phyloP scores from a whole-genome alignment of 2,888 invertebrate species.

The Zele albiditarsus region DNA sequence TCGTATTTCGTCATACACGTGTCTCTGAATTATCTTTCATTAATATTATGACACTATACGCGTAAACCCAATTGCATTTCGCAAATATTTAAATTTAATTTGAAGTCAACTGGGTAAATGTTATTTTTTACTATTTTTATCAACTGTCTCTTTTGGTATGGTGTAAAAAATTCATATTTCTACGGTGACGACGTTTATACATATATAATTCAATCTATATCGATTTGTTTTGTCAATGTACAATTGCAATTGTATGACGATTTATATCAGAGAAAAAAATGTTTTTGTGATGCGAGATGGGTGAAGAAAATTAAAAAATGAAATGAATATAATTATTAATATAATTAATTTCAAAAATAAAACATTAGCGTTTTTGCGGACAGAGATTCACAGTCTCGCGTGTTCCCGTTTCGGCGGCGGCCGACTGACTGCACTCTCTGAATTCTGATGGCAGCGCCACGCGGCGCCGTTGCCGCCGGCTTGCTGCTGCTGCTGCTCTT shows the following conservation, averaged over 20 bases:
- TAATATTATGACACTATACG: background rate
- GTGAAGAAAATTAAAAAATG: background rate
- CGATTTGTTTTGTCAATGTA: no score
- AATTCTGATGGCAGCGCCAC: conserved; percentile 63
- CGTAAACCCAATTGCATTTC: no score
- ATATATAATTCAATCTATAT: background rate
- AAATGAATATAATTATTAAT: background rate
- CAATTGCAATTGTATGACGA: no score
- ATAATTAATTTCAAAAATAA: background rate
- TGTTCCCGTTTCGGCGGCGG: conserved; percentile 61
- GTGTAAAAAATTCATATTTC: background rate
- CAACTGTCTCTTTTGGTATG: no score
- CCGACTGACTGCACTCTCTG: conserved; percentile 51
- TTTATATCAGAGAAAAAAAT: no score
- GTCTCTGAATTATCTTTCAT: background rate
- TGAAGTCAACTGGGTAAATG: background rate
- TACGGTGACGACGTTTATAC: background rate
- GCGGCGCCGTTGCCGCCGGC: conserved; percentile 49
- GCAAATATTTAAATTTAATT: no score
- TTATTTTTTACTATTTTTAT: background rate
- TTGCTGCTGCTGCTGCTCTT: conserved; percentile 24
- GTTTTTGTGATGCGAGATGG: background rate
- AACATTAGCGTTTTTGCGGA: background rate
- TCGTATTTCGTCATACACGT: background rate
- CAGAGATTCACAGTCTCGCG: conserved; percentile 22